Percentiles rank a stretch among this genome's conserved stretches.
Evolutionary conservation across 1,140 invertebrate species (phyloP).

Genomic region (Anastatus disparis): DNA sequence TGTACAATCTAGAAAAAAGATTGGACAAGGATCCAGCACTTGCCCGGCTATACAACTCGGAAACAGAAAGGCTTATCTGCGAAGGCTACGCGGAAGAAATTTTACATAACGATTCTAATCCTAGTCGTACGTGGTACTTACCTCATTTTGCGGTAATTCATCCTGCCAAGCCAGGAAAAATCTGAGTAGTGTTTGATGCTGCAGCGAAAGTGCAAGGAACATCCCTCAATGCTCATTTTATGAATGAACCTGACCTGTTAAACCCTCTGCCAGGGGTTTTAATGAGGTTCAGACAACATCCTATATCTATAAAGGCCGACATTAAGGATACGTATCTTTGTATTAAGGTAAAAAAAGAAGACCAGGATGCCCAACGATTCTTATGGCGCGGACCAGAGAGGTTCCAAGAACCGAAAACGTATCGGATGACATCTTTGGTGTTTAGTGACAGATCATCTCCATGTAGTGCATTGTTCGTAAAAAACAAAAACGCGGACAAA

Average conservation of each 20-base stretch:
- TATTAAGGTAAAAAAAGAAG: neutral
- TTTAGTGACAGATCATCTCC: slow-evolving; percentile 55
- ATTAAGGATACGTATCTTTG: neutral
- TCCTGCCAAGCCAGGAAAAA: neutral
- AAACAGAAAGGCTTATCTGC: neutral
- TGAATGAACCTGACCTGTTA: neutral
- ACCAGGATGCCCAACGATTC: slow-evolving; percentile 32
- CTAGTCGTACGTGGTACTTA: neutral
- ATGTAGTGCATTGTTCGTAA: slow-evolving; percentile 43
- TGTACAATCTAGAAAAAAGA: neutral
- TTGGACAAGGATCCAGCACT: neutral
- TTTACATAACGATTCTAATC: neutral
- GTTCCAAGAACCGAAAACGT: slow-evolving; percentile 28
- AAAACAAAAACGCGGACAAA: neutral
- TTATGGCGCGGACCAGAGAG: slow-evolving; percentile 43
- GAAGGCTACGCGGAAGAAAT: neutral
- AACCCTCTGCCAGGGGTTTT: neutral
- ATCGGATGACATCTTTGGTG: slow-evolving; percentile 51
- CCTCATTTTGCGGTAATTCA: neutral
- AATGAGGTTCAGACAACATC: slow-evolving; percentile 37
- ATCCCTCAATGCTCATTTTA: neutral
- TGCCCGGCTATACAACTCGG: neutral
- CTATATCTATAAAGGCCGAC: slow-evolving; percentile 46
- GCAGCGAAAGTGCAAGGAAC: neutral
- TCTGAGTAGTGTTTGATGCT: neutral